These are phyloP conservation scores for Chelonia mydas DNA, from an alignment of 2,797 vertebrate species.

Conservation along the genomic window DNA sequence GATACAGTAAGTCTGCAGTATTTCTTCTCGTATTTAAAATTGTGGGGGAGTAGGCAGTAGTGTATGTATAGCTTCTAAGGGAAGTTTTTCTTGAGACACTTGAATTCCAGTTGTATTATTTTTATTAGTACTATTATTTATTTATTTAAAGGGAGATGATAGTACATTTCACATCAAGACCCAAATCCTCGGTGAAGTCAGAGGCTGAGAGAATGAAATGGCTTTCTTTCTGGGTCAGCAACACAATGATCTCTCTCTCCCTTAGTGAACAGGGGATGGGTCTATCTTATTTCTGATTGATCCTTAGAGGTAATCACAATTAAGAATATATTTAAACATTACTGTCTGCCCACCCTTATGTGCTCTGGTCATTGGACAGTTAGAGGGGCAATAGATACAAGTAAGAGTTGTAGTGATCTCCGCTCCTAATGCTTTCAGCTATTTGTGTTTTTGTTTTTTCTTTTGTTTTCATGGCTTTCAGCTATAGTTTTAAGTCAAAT, in stretches of 20 bases:
- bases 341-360: neutral
- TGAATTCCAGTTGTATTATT: neutral
- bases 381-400: conserved; percentile 14
- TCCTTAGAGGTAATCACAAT: neutral
- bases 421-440: neutral
- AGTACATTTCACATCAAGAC: neutral
- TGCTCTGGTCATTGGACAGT: conserved; percentile 13
- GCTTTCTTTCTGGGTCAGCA: neutral
- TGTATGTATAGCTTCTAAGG: neutral
- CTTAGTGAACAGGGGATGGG: neutral
- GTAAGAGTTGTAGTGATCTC: neutral
- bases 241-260: neutral
- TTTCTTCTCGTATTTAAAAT: neutral
- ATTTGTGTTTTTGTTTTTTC: neutral
- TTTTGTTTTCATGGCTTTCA: neutral
- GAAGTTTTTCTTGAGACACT: neutral
- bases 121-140: too few species aligned
- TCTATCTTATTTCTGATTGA: neutral
- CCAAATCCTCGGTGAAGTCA: neutral
- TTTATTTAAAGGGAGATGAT: neutral
- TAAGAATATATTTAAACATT: conserved; percentile 42
- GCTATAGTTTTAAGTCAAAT: neutral
- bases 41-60: neutral
- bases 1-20: neutral
- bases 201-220: neutral